Conservation (phyloP, 2,113 vertebrate genomes). For the Neodontobutis hainanensis region DNA sequence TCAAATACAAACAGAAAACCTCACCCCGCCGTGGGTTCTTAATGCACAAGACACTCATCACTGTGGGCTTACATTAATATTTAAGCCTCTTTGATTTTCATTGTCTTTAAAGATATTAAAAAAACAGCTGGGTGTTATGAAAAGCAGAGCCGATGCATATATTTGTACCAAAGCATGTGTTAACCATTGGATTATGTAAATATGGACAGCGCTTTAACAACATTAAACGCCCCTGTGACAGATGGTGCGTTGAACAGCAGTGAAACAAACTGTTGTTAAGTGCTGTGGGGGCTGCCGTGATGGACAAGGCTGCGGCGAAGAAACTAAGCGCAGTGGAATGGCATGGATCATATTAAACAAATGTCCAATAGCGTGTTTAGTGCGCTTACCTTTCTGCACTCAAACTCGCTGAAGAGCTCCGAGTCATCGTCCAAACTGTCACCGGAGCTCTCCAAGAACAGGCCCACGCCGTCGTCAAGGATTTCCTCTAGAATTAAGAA, state of each 20-base stretch:
- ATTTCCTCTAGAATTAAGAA: slow-evolving; percentile 75
- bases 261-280: slow-evolving; percentile 21
- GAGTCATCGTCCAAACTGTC: slow-evolving; percentile 79
- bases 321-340: slow-evolving; percentile 3
- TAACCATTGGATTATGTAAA: slow-evolving; percentile 13
- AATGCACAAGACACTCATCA: background rate
- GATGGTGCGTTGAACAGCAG: slow-evolving; percentile 41
- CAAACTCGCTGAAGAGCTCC: slow-evolving; percentile 71
- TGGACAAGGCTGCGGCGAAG: slow-evolving; percentile 17
- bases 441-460: slow-evolving; percentile 74
- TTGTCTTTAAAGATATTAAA: background rate
- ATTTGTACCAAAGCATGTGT: background rate
- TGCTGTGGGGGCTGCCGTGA: slow-evolving; percentile 23
- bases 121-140: slow-evolving; percentile 1
- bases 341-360: background rate
- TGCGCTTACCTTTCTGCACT: slow-evolving; percentile 72
- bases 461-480: slow-evolving; percentile 77
- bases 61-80: background rate
- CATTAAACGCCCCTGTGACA: slow-evolving; percentile 36
- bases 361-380: background rate
- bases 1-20: slow-evolving; percentile 14
- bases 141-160: background rate
- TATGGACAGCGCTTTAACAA: slow-evolving; percentile 13
- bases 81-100: background rate
- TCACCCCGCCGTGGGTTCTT: background rate